Conservation (phyloP, 2,113 vertebrate genomes). For the Phasianus colchicus region DNA sequence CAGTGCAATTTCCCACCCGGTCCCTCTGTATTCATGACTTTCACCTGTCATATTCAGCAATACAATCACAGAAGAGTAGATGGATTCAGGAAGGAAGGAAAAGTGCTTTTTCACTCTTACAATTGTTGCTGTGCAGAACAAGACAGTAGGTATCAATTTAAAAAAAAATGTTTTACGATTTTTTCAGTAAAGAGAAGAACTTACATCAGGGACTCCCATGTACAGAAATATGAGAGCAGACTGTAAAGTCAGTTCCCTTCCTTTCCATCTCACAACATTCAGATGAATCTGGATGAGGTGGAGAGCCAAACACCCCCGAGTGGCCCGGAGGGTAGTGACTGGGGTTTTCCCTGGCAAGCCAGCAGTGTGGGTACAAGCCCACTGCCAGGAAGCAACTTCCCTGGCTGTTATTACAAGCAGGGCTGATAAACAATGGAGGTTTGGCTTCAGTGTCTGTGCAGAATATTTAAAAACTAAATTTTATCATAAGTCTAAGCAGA, state of each 20-base stretch:
- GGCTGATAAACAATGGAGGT: neutral
- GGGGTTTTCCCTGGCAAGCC: neutral
- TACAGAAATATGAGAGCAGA: neutral
- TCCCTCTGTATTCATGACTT: neutral
- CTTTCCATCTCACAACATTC: neutral
- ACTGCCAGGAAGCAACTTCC: neutral
- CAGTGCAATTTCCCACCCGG: neutral
- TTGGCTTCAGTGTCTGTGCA: neutral
- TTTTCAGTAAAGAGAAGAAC: neutral
- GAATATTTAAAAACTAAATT: neutral
- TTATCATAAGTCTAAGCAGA: neutral
- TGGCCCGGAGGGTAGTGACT: neutral
- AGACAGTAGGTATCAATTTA: neutral
- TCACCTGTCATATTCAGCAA: neutral
- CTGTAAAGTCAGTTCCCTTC: neutral
- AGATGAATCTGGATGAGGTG: neutral
- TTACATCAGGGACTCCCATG: neutral
- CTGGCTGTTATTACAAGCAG: neutral
- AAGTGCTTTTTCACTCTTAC: neutral
- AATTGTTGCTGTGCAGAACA: neutral
- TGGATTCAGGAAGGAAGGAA: neutral
- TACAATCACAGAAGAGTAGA: neutral
- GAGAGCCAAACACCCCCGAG: neutral
- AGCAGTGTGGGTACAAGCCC: neutral
- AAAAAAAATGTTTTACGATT: neutral